These are phyloP conservation scores for Paramisgurnus dabryanus DNA, from an alignment of 2,113 vertebrate genomes.

Conservation along the genomic window DNA sequence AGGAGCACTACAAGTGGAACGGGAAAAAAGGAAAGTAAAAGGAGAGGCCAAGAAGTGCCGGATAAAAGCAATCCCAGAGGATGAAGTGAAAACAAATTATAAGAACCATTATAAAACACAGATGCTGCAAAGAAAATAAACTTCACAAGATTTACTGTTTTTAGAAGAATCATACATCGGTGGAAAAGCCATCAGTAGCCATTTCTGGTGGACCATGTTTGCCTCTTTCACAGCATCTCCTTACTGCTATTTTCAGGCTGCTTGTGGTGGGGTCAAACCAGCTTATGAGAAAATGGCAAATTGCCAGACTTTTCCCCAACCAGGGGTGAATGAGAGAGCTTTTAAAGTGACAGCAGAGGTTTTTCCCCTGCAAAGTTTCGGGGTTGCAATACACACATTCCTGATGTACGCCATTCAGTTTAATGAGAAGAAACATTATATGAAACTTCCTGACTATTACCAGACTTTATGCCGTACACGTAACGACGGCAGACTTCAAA, in stretches of 20 bases:
- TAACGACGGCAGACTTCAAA: conserved; percentile 21
- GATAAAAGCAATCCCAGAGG: conserved; percentile 89
- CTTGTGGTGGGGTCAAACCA: conserved; percentile 67
- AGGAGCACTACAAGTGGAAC: conserved; percentile 63
- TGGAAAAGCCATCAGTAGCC: conserved; percentile 90
- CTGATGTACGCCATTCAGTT: conserved; percentile 9
- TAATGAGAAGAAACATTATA: conserved; percentile 46
- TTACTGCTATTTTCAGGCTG: conserved; percentile 73
- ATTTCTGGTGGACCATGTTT: conserved; percentile 72
- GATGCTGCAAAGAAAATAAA: conserved; percentile 98
- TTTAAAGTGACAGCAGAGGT: conserved; percentile 62
- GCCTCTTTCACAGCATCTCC: conserved; percentile 54
- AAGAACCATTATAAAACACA: conserved; percentile 96
- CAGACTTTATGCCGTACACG: conserved; percentile 22
- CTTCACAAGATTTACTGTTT: conserved; percentile 88
- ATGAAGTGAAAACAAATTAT: conserved; percentile 96
- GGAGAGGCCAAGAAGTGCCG: conserved; percentile 77
- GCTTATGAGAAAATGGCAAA: conserved; percentile 74
- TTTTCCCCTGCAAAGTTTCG: conserved; percentile 51
- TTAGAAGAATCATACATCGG: conserved; percentile 83
- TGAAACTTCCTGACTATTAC: conserved; percentile 49
- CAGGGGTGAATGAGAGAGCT: conserved; percentile 60
- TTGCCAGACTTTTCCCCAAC: conserved; percentile 64
- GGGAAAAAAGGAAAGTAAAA: conserved; percentile 36
- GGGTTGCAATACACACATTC: conserved; percentile 3